phyloP scores from a whole-genome alignment of 2,797 vertebrate species.

The Zalophus californianus region DNA sequence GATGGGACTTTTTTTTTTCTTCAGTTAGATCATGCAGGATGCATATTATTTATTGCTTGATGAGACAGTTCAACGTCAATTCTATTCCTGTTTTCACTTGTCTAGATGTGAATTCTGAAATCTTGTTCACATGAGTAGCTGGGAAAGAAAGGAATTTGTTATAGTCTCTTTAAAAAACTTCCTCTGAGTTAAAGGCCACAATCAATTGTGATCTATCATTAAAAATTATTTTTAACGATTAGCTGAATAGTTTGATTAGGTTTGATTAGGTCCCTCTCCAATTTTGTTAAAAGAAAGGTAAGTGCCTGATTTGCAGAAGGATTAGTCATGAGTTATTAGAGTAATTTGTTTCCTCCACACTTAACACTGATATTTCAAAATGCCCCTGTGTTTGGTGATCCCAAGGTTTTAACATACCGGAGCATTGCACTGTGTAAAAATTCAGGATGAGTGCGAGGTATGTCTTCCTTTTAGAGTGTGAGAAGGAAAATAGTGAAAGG shows the following conservation, averaged over 20 bases:
- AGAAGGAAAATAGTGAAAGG: background rate
- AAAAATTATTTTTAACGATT: conserved; percentile 69
- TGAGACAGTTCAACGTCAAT: conserved; percentile 44
- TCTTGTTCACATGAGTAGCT: conserved; percentile 35
- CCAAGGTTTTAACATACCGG: background rate
- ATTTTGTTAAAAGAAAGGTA: conserved; percentile 59
- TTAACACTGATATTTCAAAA: conserved; percentile 27
- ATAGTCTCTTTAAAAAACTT: background rate
- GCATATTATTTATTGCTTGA: conserved; percentile 56
- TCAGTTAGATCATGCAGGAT: conserved; percentile 53
- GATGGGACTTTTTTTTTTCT: conserved; percentile 36
- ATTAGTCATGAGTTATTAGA: background rate
- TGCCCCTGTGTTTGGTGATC: conserved; percentile 13
- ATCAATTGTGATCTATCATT: conserved; percentile 57
- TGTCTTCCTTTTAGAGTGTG: background rate
- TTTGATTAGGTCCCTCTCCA: conserved; percentile 39
- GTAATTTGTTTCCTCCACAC: conserved; percentile 55
- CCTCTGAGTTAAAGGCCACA: conserved; percentile 48
- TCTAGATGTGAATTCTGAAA: conserved; percentile 61
- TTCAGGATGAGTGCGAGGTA: background rate
- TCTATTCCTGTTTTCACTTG: conserved; percentile 62
- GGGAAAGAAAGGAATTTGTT: conserved; percentile 61
- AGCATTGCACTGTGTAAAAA: background rate
- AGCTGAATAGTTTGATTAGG: conserved; percentile 46
- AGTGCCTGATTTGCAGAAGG: conserved; percentile 41